A percentile compares a stretch with the other conserved stretches of the same genome.
Conservation (phyloP, 37 sponge, comb jelly and placozoan genomes). For the Hormiphora californensis region DNA sequence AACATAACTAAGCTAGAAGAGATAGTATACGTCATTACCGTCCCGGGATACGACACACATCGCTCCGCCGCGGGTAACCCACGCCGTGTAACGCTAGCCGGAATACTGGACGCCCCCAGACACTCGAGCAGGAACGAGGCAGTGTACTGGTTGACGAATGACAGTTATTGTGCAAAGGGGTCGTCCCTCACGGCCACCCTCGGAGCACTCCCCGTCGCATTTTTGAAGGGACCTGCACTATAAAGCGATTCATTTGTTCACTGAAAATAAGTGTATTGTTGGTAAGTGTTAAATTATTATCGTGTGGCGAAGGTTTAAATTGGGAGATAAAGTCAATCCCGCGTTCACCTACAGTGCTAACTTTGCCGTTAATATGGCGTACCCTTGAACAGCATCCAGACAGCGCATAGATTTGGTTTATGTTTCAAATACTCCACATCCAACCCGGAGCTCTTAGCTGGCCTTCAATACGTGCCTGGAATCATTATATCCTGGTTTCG, state of each 20-base stretch:
- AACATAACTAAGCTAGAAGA: no score
- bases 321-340: no score
- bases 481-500: no score
- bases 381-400: conserved; percentile 10
- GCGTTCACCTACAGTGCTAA: not conserved
- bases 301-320: no score
- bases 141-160: conserved; percentile 85
- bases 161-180: conserved; percentile 59
- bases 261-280: no score
- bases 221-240: conserved; percentile 74
- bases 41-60: no score
- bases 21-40: no score
- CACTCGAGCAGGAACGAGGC: no score
- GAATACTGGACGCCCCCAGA: conserved; percentile 70
- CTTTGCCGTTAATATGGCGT: not conserved
- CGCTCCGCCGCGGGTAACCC: conserved; percentile 99
- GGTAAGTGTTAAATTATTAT: no score
- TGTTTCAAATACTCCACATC: not conserved
- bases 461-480: not conserved
- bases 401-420: not conserved
- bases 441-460: not conserved
- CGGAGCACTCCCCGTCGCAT: conserved; percentile 59
- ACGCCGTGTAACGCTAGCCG: conserved; percentile 85
- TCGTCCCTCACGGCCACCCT: conserved; percentile 57
- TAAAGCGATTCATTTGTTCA: not conserved